Conservation (phyloP, 1,140 invertebrate species). For the Drosophila parabipectinata region DNA sequence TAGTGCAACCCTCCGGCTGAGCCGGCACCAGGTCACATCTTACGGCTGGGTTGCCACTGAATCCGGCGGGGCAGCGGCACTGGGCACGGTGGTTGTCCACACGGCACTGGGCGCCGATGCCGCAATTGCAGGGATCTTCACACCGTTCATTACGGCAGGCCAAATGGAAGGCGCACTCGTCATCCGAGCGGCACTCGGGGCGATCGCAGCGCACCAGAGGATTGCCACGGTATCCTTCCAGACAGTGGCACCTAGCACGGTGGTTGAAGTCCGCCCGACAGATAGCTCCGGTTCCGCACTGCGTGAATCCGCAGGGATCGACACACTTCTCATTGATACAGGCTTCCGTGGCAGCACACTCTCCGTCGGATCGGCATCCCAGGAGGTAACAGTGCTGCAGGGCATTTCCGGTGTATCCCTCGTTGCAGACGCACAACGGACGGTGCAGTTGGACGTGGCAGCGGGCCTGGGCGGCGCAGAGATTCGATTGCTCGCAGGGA, state of each 20-base stretch:
- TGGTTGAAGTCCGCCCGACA: slow-evolving; percentile 90
- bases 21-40: slow-evolving; percentile 87
- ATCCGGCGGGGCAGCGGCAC: slow-evolving; percentile 93
- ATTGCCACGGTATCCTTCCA: slow-evolving; percentile 89
- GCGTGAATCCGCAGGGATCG: slow-evolving; percentile 91
- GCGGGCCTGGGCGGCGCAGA: slow-evolving; percentile 92
- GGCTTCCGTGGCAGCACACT: slow-evolving; percentile 92
- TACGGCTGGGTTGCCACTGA: slow-evolving; percentile 90
- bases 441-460: slow-evolving; percentile 92
- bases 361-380: slow-evolving; percentile 93
- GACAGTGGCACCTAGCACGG: slow-evolving; percentile 91
- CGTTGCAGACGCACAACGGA: slow-evolving; percentile 92
- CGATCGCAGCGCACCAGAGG: slow-evolving; percentile 90
- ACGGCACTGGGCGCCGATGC: slow-evolving; percentile 89
- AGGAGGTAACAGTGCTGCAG: slow-evolving; percentile 86
- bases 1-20: slow-evolving; percentile 88
- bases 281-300: slow-evolving; percentile 92
- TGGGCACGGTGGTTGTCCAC: slow-evolving; percentile 90
- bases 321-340: slow-evolving; percentile 94
- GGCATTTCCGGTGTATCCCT: slow-evolving; percentile 93
- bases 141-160: slow-evolving; percentile 91
- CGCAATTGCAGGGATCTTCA: slow-evolving; percentile 91
- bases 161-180: slow-evolving; percentile 90
- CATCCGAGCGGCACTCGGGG: slow-evolving; percentile 90
- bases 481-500: slow-evolving; percentile 89